Base-by-base conservation (phyloP, 2,797 vertebrate genomes). In the Nothura maculosa region DNA sequence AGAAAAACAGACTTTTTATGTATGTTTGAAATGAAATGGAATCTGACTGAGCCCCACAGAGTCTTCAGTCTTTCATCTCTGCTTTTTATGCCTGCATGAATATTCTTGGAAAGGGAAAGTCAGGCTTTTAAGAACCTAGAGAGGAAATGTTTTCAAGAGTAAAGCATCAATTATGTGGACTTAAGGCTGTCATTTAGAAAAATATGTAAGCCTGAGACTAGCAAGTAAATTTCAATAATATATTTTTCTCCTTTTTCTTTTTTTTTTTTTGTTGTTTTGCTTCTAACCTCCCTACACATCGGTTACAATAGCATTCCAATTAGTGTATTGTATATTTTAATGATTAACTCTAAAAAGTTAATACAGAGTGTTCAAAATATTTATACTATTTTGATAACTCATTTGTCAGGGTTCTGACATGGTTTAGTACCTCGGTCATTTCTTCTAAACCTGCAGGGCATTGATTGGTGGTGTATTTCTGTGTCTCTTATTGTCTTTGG, bases 41-140 rank as follows among this genome's bases (percentile, higher is more conserved):
- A 3, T 15, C 18, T 75, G n/a, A 57, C 38, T 43, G 50, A 64
- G n/a, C 38, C 25, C 14, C 6, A 20, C 19, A 34, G n/a, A 14
- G 5, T 34, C 12, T 61, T 55, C 52, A 90, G 6, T 30, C 19
- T 75, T 77, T 12, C 21, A 40, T 16, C 34, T 68, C 34, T 86
- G 12, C 3, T 62, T 5, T 21, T 10, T 68, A 7, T 30, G 3
- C 4, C 10, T 80, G 45, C 19, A 45, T 34, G 43, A 77, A 22
- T 16, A 40, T 4, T 66, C 8, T 17, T n/a, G 17, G 54, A 73
- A 54, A 76, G 4, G 4, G 36, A 90, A 61, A 67, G 66, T 34
- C 14, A 61, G 5, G 10, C 11, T 52, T 1, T 42, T 54, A 25
- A 0, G 6, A 16, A 40, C 5, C 9, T 42, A 24, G 30, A 61